These are phyloP conservation scores for Mastomys coucha DNA, from an alignment of 2,113 vertebrate species.

Conservation along the genomic window DNA sequence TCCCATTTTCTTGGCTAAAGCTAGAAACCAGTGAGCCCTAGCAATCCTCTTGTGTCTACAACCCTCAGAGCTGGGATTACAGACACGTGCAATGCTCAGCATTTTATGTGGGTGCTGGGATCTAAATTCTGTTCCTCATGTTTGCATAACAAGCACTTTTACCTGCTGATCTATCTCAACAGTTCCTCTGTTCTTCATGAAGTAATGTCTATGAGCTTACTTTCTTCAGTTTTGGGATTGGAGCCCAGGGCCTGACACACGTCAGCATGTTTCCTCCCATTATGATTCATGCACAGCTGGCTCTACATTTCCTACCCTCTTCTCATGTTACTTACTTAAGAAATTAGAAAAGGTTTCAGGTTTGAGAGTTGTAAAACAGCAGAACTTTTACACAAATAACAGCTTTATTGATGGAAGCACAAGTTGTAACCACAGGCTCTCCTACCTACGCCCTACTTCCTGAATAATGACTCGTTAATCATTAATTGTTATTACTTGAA, in stretches of 20 bases:
- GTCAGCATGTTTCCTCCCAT: not conserved
- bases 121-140: not conserved
- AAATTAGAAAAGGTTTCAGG: not conserved
- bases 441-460: too few relatives aligned
- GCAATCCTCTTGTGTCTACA: not conserved
- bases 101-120: not conserved
- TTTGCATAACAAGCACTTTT: not conserved
- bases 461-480: too few relatives aligned
- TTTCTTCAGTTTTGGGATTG: not conserved
- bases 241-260: not conserved
- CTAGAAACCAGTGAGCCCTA: not conserved
- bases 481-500: too few relatives aligned
- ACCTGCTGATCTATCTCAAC: not conserved
- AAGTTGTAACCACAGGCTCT: too few relatives aligned
- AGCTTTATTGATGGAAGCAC: too few relatives aligned
- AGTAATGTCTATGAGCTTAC: not conserved
- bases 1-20: not conserved
- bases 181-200: not conserved
- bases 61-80: not conserved
- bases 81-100: not conserved
- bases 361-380: not conserved
- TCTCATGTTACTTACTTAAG: not conserved
- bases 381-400: not conserved
- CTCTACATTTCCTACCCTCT: not conserved
- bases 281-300: not conserved